phyloP scores from a whole-genome alignment of 2,888 invertebrate species.

The Gandaritis pyraliata region DNA sequence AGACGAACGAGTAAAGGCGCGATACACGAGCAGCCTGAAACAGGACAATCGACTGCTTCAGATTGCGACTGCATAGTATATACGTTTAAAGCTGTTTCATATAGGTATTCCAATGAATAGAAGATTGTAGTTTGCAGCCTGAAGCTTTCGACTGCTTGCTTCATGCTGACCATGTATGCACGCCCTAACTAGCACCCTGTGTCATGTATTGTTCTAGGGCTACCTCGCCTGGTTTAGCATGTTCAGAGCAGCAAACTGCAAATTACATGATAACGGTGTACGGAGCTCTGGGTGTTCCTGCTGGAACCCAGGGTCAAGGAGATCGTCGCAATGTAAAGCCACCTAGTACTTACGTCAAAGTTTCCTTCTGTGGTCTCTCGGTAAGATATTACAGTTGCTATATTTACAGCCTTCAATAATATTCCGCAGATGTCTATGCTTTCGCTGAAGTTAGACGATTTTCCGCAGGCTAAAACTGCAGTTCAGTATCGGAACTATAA shows the following conservation, averaged over 20 bases:
- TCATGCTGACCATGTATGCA: no score
- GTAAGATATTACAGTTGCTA: conserved; percentile 45
- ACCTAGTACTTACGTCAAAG: conserved; percentile 64
- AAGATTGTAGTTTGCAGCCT: no score
- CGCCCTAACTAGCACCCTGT: no score
- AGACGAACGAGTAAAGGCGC: no score
- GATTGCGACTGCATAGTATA: no score
- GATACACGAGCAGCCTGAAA: no score
- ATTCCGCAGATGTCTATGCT: neutral
- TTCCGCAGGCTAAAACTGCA: conserved; percentile 86
- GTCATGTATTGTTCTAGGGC: conserved; percentile 10
- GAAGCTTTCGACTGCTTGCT: no score
- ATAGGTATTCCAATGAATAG: no score
- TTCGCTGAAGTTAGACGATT: neutral
- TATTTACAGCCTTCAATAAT: neutral
- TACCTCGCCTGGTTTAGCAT: conserved; percentile 56
- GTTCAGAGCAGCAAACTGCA: conserved; percentile 78
- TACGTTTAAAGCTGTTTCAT: no score
- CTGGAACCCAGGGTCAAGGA: conserved; percentile 43
- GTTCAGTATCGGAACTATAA: conserved; percentile 84
- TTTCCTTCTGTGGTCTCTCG: conserved; percentile 67
- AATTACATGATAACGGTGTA: conserved; percentile 84
- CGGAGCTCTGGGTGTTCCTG: conserved; percentile 74
- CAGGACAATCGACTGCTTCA: no score
- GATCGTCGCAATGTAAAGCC: conserved; percentile 57